A percentile compares a stretch with the other conserved stretches of the same genome.
phyloP scores from a whole-genome alignment of 1,140 invertebrate genomes.

The Halictus rubicundus region DNA sequence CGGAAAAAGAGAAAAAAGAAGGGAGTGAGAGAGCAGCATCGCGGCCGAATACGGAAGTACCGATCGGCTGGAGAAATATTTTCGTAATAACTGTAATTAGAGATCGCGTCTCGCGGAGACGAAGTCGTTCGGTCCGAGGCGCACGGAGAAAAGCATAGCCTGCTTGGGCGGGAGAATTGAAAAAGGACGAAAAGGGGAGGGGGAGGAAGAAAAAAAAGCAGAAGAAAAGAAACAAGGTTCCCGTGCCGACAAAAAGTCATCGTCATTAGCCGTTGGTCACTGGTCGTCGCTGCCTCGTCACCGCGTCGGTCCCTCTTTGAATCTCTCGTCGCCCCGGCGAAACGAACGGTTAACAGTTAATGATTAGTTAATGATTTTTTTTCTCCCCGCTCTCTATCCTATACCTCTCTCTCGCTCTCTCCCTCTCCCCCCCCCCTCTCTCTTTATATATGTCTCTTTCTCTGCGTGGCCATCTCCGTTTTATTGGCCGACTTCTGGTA shows the following conservation, averaged over 20 bases:
- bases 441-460: too few relatives aligned
- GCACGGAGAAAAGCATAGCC: constrained; percentile 19
- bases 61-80: constrained; percentile 28
- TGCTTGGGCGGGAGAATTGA: background rate
- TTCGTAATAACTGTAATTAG: constrained; percentile 54
- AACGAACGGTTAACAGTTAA: constrained; percentile 46
- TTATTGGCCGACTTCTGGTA: constrained; percentile 58
- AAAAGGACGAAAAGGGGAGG: too few relatives aligned
- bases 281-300: constrained; percentile 64
- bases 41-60: constrained; percentile 17
- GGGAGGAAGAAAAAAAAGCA: too few relatives aligned
- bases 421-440: too few relatives aligned
- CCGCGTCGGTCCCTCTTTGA: constrained; percentile 47
- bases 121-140: background rate
- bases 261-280: constrained; percentile 74
- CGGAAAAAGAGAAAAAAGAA: too few relatives aligned
- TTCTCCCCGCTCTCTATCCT: background rate
- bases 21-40: background rate
- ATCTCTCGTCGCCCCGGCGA: constrained; percentile 36
- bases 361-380: constrained; percentile 56
- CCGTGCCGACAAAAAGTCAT: constrained; percentile 57
- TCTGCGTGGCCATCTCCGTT: background rate
- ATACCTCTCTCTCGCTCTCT: too few relatives aligned
- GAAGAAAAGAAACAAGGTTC: background rate
- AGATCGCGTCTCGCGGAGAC: constrained; percentile 20